Percentiles rank a stretch among this genome's conserved stretches.
Evolutionary conservation across 2,113 vertebrate genomes (phyloP).

Genomic region (Erpornis zantholeuca): DNA sequence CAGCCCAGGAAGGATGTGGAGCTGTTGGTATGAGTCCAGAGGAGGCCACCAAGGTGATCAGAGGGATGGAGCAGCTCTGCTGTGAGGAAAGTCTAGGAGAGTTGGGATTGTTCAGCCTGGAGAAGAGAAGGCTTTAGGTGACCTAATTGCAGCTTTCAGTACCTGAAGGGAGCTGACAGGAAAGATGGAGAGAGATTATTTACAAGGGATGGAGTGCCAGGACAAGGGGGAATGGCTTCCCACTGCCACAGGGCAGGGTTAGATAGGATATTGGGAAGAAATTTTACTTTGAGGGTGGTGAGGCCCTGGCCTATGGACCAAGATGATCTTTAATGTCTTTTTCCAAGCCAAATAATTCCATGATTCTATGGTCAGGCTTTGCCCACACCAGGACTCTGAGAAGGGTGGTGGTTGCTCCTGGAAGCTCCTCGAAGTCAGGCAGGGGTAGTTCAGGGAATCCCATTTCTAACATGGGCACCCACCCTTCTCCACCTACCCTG

Average conservation of each 20-base stretch:
- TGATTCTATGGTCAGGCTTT: not conserved
- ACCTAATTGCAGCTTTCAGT: not conserved
- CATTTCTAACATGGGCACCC: not conserved
- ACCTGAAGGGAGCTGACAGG: not conserved
- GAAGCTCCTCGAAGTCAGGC: not conserved
- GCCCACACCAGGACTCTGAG: fast-evolving
- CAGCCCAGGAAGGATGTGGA: not conserved
- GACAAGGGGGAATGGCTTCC: too few species aligned
- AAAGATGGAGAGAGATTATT: not conserved
- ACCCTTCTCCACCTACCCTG: not conserved
- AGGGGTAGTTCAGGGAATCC: not conserved
- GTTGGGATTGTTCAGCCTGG: not conserved
- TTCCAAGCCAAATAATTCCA: not conserved
- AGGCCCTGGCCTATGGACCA: not conserved
- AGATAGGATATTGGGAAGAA: not conserved
- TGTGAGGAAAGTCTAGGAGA: not conserved
- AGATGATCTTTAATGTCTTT: not conserved
- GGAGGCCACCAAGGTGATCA: not conserved
- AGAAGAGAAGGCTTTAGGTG: not conserved
- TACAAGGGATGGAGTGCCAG: too few species aligned
- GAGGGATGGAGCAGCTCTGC: not conserved
- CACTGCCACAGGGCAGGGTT: not conserved
- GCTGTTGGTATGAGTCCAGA: not conserved
- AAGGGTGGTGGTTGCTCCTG: not conserved
- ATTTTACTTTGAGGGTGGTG: not conserved